These are phyloP conservation scores for Agrotis clavis DNA, from an alignment of 2,888 invertebrate genomes.

Conservation along the genomic window DNA sequence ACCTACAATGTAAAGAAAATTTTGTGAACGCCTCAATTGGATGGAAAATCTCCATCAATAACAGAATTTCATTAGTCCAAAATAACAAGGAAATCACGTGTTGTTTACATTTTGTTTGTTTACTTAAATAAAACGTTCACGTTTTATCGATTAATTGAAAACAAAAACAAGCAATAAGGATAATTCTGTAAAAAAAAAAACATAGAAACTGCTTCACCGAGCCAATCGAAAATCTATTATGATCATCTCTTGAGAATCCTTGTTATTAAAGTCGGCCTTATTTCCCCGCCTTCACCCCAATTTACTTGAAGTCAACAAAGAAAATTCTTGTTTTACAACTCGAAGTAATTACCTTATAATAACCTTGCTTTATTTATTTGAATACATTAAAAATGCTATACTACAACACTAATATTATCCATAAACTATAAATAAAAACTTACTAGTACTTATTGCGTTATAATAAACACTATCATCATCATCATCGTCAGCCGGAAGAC, in stretches of 20 bases:
- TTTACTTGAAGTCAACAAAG: not conserved
- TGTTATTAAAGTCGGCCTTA: conserved; percentile 2
- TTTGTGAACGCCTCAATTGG: not conserved
- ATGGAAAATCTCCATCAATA: not conserved
- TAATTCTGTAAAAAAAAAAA: not conserved
- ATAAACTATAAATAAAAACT: too few relatives aligned
- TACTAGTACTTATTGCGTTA: too few relatives aligned
- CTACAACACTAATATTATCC: too few relatives aligned
- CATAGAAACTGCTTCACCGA: not conserved
- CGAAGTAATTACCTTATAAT: too few relatives aligned
- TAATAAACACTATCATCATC: too few relatives aligned
- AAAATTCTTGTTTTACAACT: too few relatives aligned
- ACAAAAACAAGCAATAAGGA: conserved; percentile 12
- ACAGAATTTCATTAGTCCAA: not conserved
- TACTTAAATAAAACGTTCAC: conserved; percentile 19
- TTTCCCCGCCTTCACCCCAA: not conserved
- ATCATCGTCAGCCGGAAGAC: too few relatives aligned
- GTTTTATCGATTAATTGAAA: conserved; percentile 14
- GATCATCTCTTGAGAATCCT: not conserved
- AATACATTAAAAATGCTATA: too few relatives aligned
- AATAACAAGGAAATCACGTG: not conserved
- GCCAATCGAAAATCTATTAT: not conserved
- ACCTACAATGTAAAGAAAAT: too few relatives aligned
- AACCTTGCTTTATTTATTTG: too few relatives aligned
- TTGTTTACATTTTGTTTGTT: not conserved